Percentiles rank a stretch among this genome's conserved stretches.
phyloP scores from a whole-genome alignment of 2,797 vertebrate genomes.

The Sternotherus odoratus region DNA sequence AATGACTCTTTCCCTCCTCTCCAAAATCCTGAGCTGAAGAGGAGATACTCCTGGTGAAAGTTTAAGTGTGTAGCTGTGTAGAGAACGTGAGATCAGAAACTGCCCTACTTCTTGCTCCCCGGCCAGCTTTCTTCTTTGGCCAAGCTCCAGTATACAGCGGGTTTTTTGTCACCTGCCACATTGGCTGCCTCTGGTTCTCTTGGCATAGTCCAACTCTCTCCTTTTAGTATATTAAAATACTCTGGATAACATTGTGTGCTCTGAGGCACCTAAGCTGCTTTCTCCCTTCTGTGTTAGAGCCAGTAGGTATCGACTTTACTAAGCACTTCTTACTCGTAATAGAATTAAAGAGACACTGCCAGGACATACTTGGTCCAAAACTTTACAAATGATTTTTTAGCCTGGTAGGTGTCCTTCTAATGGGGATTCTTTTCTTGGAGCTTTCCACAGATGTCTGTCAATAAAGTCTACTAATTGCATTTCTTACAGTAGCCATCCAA shows the following conservation, averaged over 20 bases:
- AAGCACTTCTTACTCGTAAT: conserved; percentile 4
- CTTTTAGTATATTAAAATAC: background rate
- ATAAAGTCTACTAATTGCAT: accelerated
- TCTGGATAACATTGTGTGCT: conserved; percentile 31
- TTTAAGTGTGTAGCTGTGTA: accelerated
- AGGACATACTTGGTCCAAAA: background rate
- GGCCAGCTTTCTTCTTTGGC: conserved; percentile 11
- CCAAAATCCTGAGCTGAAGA: no score
- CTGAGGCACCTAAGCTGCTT: background rate
- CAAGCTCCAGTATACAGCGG: background rate
- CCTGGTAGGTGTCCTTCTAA: background rate
- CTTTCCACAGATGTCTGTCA: conserved; percentile 16
- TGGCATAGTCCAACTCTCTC: background rate
- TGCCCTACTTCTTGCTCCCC: background rate
- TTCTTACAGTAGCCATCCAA: background rate
- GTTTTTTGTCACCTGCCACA: background rate
- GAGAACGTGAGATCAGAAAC: background rate
- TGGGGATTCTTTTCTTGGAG: background rate
- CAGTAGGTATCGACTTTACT: background rate
- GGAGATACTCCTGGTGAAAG: background rate
- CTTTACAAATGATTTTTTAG: background rate
- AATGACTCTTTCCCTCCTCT: no score
- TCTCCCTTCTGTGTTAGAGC: conserved; percentile 38
- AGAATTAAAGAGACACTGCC: conserved; percentile 33
- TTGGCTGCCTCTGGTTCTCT: conserved; percentile 25